Evolutionary conservation across 2,888 invertebrate species (phyloP).

Genomic region (Nomada goodeniana): DNA sequence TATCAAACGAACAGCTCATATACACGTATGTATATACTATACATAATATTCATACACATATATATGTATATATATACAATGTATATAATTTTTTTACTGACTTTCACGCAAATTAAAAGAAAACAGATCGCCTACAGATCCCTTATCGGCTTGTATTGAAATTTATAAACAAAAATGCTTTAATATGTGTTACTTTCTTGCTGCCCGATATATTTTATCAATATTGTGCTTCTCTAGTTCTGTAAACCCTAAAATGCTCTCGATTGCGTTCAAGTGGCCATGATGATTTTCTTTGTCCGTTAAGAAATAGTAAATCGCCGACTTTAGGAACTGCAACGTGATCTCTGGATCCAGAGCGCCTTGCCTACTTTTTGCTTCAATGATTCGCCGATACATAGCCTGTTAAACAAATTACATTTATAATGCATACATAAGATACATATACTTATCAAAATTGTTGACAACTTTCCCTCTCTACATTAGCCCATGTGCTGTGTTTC

Average conservation of each 20-base stretch:
- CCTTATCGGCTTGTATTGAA: slow-evolving; percentile 38
- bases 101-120: slow-evolving; percentile 8
- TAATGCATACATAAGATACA: background rate
- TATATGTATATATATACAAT: no score
- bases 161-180: slow-evolving; percentile 39
- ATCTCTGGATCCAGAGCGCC: slow-evolving; percentile 94
- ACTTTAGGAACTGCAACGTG: slow-evolving; percentile 95
- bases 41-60: no score
- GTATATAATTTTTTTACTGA: slow-evolving; percentile 1
- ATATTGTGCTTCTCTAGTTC: slow-evolving; percentile 92
- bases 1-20: no score
- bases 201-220: slow-evolving; percentile 85
- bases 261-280: slow-evolving; percentile 95
- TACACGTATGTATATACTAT: no score
- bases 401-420: slow-evolving; percentile 77
- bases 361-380: slow-evolving; percentile 91
- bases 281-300: slow-evolving; percentile 95
- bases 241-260: slow-evolving; percentile 95
- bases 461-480: background rate
- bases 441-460: background rate
- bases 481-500: slow-evolving; percentile 15
- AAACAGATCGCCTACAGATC: slow-evolving; percentile 11
- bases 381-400: slow-evolving; percentile 94
- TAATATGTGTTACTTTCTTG: slow-evolving; percentile 76
- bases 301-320: slow-evolving; percentile 96